phyloP scores from a whole-genome alignment of 2,797 vertebrate species.

The Clarias fuscus region DNA sequence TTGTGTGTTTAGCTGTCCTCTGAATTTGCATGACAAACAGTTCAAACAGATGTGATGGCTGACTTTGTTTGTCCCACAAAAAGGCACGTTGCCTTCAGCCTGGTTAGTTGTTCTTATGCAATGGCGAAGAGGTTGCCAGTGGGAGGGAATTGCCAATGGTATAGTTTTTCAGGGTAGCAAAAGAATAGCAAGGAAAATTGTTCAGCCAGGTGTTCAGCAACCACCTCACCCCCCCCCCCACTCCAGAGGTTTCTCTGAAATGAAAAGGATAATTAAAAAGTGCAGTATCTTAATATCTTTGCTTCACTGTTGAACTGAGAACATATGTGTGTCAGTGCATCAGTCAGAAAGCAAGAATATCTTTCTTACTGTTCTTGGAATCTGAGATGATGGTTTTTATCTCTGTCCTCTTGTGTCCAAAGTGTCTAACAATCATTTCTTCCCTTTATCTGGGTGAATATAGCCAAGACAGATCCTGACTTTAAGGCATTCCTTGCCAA shows the following conservation, averaged over 20 bases:
- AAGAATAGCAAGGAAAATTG: not conserved
- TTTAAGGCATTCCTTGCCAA: constrained; percentile 94
- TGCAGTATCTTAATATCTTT: not conserved
- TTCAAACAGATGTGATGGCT: not conserved
- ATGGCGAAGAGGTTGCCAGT: too few species aligned
- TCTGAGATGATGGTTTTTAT: not conserved
- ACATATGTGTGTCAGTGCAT: not conserved
- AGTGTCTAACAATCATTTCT: constrained; percentile 1
- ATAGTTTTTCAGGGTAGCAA: not conserved
- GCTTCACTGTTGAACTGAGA: not conserved
- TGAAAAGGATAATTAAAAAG: too few species aligned
- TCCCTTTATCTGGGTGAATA: constrained; percentile 21
- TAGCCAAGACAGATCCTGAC: constrained; percentile 89
- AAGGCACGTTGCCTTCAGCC: not conserved
- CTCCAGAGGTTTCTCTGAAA: not conserved
- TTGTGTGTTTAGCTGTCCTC: not conserved
- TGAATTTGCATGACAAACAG: not conserved
- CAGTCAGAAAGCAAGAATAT: not conserved
- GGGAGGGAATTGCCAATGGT: not conserved
- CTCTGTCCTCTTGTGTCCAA: not conserved
- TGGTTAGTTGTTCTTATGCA: not conserved
- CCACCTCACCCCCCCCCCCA: not conserved
- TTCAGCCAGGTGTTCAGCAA: constrained; percentile 7
- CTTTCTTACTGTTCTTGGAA: not conserved
- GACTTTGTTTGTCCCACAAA: too few species aligned